Percentiles rank a stretch among this genome's conserved stretches.
phyloP scores from a whole-genome alignment of 2,797 vertebrate genomes.

The Thamnophis elegans region DNA sequence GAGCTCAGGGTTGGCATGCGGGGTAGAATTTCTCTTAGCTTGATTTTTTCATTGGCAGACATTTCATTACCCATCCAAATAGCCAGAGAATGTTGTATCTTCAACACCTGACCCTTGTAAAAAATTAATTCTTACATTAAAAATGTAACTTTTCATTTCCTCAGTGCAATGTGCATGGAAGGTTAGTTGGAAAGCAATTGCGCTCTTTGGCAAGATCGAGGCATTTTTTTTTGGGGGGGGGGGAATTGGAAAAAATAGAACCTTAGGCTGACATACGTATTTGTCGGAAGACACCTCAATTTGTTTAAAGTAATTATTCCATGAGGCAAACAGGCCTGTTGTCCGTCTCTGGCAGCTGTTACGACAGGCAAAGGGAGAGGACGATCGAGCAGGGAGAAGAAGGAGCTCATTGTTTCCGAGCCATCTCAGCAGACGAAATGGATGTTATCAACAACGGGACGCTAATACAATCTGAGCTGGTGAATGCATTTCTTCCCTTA shows the following conservation, averaged over 20 bases:
- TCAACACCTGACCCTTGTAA: background rate
- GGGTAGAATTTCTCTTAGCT: background rate
- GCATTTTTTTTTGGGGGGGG: too few relatives aligned
- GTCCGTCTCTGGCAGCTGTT: constrained; percentile 57
- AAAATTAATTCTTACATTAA: background rate
- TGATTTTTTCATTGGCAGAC: background rate
- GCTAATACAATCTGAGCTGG: constrained; percentile 47
- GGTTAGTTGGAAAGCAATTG: background rate
- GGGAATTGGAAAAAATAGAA: background rate
- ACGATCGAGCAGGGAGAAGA: background rate
- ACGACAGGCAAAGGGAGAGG: background rate
- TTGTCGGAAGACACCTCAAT: background rate
- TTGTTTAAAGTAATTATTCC: background rate
- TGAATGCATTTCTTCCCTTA: constrained; percentile 25
- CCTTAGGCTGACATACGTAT: background rate
- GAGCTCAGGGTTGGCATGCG: background rate
- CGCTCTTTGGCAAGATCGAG: background rate
- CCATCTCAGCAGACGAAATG: background rate
- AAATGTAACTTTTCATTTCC: background rate
- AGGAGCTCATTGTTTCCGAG: constrained; percentile 40
- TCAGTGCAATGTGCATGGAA: background rate
- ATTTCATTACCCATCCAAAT: background rate
- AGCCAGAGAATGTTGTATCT: background rate
- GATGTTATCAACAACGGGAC: constrained; percentile 9
- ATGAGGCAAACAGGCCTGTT: constrained; percentile 16